Percentiles rank a stretch among this genome's conserved stretches.
Evolutionary conservation across 2,888 invertebrate genomes (phyloP).

Genomic region (Gnatocerus cornutus): DNA sequence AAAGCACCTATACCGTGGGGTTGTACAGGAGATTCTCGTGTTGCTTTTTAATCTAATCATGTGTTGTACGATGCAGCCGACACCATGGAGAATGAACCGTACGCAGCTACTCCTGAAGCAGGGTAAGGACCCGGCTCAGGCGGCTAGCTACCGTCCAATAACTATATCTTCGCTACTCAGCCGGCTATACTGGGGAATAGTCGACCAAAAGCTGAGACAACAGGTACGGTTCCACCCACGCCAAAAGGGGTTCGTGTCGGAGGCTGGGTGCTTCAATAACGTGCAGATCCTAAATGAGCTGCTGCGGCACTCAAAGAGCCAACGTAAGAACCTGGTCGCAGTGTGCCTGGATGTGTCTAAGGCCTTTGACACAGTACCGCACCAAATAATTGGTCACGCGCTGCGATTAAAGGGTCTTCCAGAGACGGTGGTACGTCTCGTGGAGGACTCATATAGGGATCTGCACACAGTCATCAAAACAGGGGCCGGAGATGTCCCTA

Average conservation of each 20-base stretch:
- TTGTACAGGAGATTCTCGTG: conserved; percentile 47
- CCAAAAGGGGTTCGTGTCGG: conserved; percentile 62
- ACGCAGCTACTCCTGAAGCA: conserved; percentile 63
- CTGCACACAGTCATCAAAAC: conserved; percentile 59
- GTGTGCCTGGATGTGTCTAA: conserved; percentile 69
- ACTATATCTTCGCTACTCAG: conserved; percentile 62
- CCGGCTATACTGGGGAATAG: conserved; percentile 58
- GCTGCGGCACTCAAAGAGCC: conserved; percentile 56
- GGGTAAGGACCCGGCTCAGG: conserved; percentile 57
- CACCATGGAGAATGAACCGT: conserved; percentile 61
- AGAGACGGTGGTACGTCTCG: conserved; percentile 55
- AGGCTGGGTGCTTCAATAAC: conserved; percentile 63
- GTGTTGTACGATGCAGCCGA: conserved; percentile 52
- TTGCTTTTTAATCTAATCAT: conserved; percentile 52
- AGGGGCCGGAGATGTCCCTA: conserved; percentile 44
- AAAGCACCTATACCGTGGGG: conserved; percentile 42
- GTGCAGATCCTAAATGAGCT: conserved; percentile 58
- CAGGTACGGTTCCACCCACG: conserved; percentile 52
- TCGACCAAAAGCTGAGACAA: conserved; percentile 57
- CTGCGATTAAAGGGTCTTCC: conserved; percentile 64
- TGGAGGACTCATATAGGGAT: conserved; percentile 63
- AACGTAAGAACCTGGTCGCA: conserved; percentile 62
- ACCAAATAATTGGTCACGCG: no score
- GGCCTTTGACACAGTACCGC: no score
- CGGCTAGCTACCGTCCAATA: conserved; percentile 62